Evolutionary conservation across 2,797 vertebrate genomes (phyloP), one percentile per base, ranked within the genome.

Genomic region (Spinibarbus caldwelli): DNA sequence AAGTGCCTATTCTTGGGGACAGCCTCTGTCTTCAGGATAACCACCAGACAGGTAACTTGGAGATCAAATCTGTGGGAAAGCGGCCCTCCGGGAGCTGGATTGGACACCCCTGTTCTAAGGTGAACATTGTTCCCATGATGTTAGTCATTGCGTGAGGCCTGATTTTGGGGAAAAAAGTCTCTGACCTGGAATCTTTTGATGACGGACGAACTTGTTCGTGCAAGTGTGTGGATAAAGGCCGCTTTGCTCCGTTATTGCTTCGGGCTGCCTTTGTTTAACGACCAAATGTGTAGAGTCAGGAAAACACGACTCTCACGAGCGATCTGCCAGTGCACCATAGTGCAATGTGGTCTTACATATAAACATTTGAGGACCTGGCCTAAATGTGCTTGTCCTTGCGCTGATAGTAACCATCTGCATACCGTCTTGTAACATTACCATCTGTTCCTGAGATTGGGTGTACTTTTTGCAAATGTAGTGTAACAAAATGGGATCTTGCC

Each of bases 251-350:
- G 23, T 57, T n/a, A 57, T n/a, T n/a, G 54, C 57, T 62, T 64
- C 79, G 54, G 52, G 31, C 78, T 29, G 76, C 67, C 85, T 90
- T 91, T 90, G 80, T 82, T 59, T 73, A 34, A 36, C 26, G 1
- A 11, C 31, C 17, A 76, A 81, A 78, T 66, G 31, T 17, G 52
- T 71, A 1, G 52, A 82, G 78, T 85, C 82, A 78, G 52, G 31
- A 68, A 19, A 75, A 77, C 21, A 6, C 7, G 5, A 15, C 8
- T 43, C 59, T 80, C 26, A 4, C 14, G 0, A 66, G 23, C 19
- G 36, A 41, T 34, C 36, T 2, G 5, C 68, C 7, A 59, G 52
- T n/a, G 31, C 54, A 11, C 12, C 5, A 1, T 9, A 70, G 36
- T 14, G 36, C 45, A 12, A 47, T 36, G 47, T 43, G 47, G 6